These are phyloP conservation scores for Nomada hirtipes DNA, from an alignment of 2,888 invertebrate species.

Conservation along the genomic window DNA sequence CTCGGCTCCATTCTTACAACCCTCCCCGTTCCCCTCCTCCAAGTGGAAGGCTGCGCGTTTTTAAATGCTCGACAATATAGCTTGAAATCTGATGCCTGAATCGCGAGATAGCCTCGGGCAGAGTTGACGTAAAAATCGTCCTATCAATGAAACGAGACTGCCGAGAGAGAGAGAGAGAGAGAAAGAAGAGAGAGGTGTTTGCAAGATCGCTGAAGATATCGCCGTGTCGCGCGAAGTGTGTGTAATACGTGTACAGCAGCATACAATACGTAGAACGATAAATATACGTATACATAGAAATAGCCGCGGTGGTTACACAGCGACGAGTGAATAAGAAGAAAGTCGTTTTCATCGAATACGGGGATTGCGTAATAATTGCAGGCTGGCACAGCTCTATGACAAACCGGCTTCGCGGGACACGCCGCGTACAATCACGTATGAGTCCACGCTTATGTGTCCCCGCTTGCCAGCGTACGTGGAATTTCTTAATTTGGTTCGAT, in stretches of 20 bases:
- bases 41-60: too few species aligned
- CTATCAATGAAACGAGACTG: conserved; percentile 18
- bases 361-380: conserved; percentile 66
- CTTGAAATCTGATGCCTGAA: conserved; percentile 16
- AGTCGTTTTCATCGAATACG: conserved; percentile 68
- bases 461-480: conserved; percentile 37
- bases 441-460: conserved; percentile 32
- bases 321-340: conserved; percentile 60
- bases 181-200: neutral
- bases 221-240: neutral
- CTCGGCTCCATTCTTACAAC: too few species aligned
- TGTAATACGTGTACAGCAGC: neutral
- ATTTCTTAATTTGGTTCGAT: conserved; percentile 71
- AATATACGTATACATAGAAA: conserved; percentile 4
- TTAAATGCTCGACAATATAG: neutral
- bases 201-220: neutral
- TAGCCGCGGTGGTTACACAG: conserved; percentile 30
- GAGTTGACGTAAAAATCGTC: neutral
- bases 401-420: conserved; percentile 63
- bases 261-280: neutral
- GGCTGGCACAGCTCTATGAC: conserved; percentile 52
- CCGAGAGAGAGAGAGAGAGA: neutral
- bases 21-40: too few species aligned
- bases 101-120: neutral
- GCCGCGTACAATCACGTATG: conserved; percentile 42